A percentile compares a stretch with the other conserved stretches of the same genome.
Evolutionary conservation across 2,113 vertebrate species (phyloP).

Genomic region (Coreoperca whiteheadi): DNA sequence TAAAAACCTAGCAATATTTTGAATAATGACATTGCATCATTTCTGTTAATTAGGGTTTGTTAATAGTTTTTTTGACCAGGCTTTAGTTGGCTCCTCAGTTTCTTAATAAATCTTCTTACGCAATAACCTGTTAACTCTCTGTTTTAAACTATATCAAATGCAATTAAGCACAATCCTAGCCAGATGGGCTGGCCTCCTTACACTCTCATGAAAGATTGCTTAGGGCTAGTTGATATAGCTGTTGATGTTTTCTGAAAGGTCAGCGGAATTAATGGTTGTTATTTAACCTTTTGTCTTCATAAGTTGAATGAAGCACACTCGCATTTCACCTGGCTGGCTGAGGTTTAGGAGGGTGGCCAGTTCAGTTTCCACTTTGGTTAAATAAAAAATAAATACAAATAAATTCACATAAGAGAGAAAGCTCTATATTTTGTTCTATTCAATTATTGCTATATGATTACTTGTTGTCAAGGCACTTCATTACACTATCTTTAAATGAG

Average conservation of each 20-base stretch:
- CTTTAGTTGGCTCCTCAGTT: not conserved
- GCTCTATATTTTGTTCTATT: not conserved
- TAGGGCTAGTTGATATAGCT: constrained; percentile 20
- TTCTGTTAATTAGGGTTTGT: not conserved
- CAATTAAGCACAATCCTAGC: constrained; percentile 4
- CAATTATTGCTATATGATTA: not conserved
- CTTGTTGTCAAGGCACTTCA: not conserved
- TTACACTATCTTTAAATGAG: no score
- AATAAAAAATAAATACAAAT: no score
- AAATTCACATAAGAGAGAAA: not conserved
- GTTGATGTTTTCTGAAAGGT: constrained; percentile 57
- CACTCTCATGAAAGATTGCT: not conserved
- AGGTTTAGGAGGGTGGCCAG: not conserved
- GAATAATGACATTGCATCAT: not conserved
- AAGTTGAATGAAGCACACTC: constrained; percentile 10
- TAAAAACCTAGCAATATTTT: not conserved
- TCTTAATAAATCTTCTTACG: not conserved
- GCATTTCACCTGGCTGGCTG: constrained; percentile 20
- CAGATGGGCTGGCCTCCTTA: constrained; percentile 37
- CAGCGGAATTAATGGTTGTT: constrained; percentile 51
- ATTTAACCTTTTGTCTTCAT: constrained; percentile 62
- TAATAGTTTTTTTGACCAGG: not conserved
- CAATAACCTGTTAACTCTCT: not conserved
- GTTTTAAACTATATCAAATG: constrained; percentile 10
- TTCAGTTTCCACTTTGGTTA: not conserved